These are phyloP conservation scores for Neodon shergylaensis DNA, from an alignment of 2,113 vertebrate genomes.

Conservation along the genomic window DNA sequence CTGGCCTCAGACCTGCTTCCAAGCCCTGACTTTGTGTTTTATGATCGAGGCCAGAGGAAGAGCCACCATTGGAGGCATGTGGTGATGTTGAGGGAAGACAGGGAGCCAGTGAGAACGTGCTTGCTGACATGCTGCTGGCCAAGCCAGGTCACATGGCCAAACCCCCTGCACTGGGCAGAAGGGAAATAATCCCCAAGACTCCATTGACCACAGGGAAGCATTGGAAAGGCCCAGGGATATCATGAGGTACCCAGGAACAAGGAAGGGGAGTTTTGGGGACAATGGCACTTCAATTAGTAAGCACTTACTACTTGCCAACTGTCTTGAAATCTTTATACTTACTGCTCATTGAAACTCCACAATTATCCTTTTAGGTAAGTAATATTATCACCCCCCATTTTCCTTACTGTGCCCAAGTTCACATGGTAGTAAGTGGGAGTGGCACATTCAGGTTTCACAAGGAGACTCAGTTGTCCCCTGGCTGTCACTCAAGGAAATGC, in stretches of 20 bases:
- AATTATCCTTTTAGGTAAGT: neutral
- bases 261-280: neutral
- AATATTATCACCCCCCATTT: neutral
- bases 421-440: neutral
- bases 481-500: neutral
- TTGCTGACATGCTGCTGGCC: neutral
- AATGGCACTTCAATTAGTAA: neutral
- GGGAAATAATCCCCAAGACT: neutral
- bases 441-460: slow-evolving; percentile 11
- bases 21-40: neutral
- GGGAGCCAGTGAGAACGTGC: neutral
- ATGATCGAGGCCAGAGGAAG: neutral
- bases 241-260: neutral
- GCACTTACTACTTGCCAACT: no score
- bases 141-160: neutral
- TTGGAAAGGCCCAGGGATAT: neutral
- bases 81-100: neutral
- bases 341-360: neutral
- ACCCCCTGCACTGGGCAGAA: neutral
- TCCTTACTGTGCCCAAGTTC: neutral
- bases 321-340: no score
- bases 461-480: neutral
- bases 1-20: neutral
- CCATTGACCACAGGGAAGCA: neutral
- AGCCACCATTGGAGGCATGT: neutral